phyloP scores from a whole-genome alignment of 2,888 invertebrate genomes.

The Drosophila peninsularis region DNA sequence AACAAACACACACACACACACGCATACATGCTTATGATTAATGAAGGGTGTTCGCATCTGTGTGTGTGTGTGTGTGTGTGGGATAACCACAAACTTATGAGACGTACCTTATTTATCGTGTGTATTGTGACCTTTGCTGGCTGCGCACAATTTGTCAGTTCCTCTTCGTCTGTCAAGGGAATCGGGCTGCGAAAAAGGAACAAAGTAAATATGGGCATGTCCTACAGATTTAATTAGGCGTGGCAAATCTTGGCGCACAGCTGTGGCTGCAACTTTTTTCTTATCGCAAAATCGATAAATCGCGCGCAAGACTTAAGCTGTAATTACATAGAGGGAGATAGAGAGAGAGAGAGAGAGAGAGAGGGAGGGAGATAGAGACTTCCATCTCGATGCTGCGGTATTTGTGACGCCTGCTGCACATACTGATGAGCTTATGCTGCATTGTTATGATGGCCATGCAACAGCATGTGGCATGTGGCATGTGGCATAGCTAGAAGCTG shows the following conservation, averaged over 20 bases:
- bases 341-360: neutral
- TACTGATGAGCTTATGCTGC: slow-evolving; percentile 53
- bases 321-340: slow-evolving; percentile 57
- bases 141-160: slow-evolving; percentile 43
- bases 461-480: slow-evolving; percentile 37
- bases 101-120: slow-evolving; percentile 60
- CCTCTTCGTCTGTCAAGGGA: slow-evolving; percentile 5
- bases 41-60: slow-evolving; percentile 34
- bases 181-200: neutral
- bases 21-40: slow-evolving; percentile 55
- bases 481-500: slow-evolving; percentile 15
- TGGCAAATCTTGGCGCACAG: slow-evolving; percentile 33
- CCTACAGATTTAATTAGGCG: slow-evolving; percentile 61
- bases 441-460: slow-evolving; percentile 60
- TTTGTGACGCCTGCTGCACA: slow-evolving; percentile 68
- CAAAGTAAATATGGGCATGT: slow-evolving; percentile 12
- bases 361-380: slow-evolving; percentile 6
- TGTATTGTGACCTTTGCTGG: slow-evolving; percentile 58
- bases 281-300: slow-evolving; percentile 70
- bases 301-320: slow-evolving; percentile 50
- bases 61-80: slow-evolving; percentile 18
- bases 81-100: slow-evolving; percentile 26
- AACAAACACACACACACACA: slow-evolving; percentile 16
- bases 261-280: slow-evolving; percentile 37
- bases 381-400: slow-evolving; percentile 20